Evolutionary conservation across 2,113 vertebrate genomes (phyloP).

Genomic region (Sterrhoptilus dennistouni): DNA sequence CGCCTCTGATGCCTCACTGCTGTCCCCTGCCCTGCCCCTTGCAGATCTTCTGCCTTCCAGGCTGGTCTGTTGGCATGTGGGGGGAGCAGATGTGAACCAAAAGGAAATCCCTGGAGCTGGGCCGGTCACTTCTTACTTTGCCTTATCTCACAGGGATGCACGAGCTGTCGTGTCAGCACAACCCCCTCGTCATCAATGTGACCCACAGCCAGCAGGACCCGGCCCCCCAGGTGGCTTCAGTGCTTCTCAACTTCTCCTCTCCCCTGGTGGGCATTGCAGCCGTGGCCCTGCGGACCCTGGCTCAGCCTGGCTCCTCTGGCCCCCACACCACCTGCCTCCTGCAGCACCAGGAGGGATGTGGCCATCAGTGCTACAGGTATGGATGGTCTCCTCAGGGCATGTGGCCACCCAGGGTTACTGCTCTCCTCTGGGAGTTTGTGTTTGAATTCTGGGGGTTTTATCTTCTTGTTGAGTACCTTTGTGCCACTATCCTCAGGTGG

Average conservation of each 20-base stretch:
- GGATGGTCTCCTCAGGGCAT: not conserved
- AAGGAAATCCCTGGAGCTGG: not conserved
- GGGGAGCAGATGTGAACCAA: not conserved
- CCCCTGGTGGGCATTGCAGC: constrained; percentile 83
- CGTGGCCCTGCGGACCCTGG: constrained; percentile 82
- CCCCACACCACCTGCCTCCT: constrained; percentile 75
- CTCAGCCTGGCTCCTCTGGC: constrained; percentile 72
- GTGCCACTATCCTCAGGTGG: not conserved
- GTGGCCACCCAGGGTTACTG: not conserved
- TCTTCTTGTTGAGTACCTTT: not conserved
- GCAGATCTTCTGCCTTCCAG: not conserved
- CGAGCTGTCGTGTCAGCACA: constrained; percentile 85
- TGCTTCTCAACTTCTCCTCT: constrained; percentile 87
- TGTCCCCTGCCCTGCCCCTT: not conserved
- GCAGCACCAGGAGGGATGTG: constrained; percentile 74
- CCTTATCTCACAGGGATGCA: constrained; percentile 75
- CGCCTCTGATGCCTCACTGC: fast-evolving
- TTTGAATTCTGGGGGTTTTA: not conserved
- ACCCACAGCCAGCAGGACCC: constrained; percentile 71
- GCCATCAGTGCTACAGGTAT: constrained; percentile 76
- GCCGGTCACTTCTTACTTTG: not conserved
- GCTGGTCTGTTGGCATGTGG: not conserved
- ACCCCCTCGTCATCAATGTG: constrained; percentile 84
- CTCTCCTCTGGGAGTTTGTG: not conserved
- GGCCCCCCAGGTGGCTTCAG: constrained; percentile 65